Conservation (phyloP, 2,113 vertebrate species). For the Cephalopholis sonnerati region DNA sequence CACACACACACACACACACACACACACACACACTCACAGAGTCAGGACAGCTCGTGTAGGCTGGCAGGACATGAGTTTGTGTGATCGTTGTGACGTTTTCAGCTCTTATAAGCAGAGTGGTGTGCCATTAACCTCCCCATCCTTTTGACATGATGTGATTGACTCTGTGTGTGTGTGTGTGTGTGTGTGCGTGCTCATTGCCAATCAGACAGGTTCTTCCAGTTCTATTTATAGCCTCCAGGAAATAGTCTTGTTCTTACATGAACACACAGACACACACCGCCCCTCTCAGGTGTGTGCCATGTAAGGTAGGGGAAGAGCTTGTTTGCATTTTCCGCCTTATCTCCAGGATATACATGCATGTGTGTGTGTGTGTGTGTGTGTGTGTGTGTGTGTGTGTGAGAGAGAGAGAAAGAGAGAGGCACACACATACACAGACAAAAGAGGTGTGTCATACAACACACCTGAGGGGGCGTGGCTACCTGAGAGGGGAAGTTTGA, state of each 20-base stretch:
- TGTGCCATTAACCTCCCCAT: neutral
- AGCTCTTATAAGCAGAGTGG: slow-evolving; percentile 19
- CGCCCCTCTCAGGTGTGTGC: slow-evolving; percentile 18
- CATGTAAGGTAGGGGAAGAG: neutral
- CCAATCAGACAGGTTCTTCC: slow-evolving; percentile 53
- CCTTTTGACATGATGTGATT: slow-evolving; percentile 11
- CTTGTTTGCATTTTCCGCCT: slow-evolving; percentile 23
- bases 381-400: slow-evolving; percentile 2
- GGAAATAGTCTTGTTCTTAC: slow-evolving; percentile 52
- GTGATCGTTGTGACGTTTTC: slow-evolving; percentile 36
- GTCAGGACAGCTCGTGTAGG: slow-evolving; percentile 13
- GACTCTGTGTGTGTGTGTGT: neutral
- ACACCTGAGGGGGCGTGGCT: slow-evolving; percentile 71
- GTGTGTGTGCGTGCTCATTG: neutral
- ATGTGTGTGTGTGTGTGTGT: slow-evolving; percentile 20
- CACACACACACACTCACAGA: neutral
- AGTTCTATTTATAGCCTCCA: slow-evolving; percentile 66
- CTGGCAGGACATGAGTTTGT: slow-evolving; percentile 19
- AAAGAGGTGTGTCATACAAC: slow-evolving; percentile 10
- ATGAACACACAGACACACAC: slow-evolving; percentile 18
- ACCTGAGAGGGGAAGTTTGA: slow-evolving; percentile 32
- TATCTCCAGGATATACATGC: slow-evolving; percentile 3
- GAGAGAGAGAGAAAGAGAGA: neutral
- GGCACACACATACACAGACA: slow-evolving; percentile 8
- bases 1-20: slow-evolving; percentile 6